Conservation (phyloP, 2,797 vertebrate genomes). For the Eulemur albifrons region DNA sequence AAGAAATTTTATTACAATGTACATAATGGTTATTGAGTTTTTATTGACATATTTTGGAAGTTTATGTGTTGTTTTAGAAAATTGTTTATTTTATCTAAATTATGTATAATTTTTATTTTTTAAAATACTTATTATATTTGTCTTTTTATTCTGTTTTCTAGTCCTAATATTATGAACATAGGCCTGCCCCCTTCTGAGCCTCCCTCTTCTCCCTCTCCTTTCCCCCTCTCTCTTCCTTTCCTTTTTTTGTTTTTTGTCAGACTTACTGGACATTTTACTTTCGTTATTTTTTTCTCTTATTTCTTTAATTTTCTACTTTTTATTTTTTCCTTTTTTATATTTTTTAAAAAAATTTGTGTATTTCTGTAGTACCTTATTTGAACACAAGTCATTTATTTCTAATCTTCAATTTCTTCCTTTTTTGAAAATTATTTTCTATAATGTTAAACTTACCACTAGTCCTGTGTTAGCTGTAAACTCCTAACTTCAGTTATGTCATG, state of each 20-base stretch:
- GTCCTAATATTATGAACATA: background rate
- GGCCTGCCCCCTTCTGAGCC: background rate
- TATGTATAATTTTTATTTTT: background rate
- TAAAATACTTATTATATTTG: background rate
- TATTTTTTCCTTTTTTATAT: background rate
- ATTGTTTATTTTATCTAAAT: background rate
- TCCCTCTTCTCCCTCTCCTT: background rate
- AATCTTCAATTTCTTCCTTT: background rate
- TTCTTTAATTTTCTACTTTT: background rate
- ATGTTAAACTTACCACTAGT: background rate
- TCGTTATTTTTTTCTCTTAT: background rate
- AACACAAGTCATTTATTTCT: background rate
- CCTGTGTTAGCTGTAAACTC: background rate
- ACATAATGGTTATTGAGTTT: background rate
- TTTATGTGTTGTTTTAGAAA: background rate
- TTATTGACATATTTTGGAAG: background rate
- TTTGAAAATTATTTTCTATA: background rate
- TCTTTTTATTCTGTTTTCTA: background rate
- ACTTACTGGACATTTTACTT: background rate
- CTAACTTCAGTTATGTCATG: background rate
- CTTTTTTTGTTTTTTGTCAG: background rate
- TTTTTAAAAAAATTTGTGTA: background rate
- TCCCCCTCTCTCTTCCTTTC: background rate
- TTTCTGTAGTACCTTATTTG: background rate
- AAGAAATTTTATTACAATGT: background rate